Conservation (phyloP, 2,888 invertebrate genomes). For the Oscheius sp. region DNA sequence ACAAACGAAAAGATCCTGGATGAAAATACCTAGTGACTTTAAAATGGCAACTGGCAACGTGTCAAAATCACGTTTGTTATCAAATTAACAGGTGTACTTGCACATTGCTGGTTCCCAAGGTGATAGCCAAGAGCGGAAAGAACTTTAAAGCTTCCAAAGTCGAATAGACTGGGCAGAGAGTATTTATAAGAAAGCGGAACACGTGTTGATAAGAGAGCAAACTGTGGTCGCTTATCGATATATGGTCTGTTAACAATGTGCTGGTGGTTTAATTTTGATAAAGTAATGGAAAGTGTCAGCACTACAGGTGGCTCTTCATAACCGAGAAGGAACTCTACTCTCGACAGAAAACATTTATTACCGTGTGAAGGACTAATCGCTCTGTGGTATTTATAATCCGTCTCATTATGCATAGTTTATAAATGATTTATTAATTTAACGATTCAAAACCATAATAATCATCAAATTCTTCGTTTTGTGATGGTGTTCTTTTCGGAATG, state of each 20-base stretch:
- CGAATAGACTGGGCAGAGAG: neutral
- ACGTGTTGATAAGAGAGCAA: slow-evolving; percentile 29
- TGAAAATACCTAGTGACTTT: neutral
- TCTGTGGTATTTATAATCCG: no score
- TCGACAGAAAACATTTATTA: no score
- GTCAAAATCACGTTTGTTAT: slow-evolving; percentile 14
- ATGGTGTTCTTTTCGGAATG: no score
- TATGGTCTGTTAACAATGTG: neutral
- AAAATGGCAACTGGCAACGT: neutral
- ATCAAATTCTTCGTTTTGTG: no score
- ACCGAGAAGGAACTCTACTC: no score
- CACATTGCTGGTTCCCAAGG: neutral
- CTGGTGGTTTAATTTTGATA: neutral
- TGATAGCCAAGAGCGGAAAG: neutral
- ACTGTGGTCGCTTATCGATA: slow-evolving; percentile 2
- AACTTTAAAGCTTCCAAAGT: neutral
- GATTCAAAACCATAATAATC: no score
- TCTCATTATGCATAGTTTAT: no score
- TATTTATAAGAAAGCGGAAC: slow-evolving; percentile 5
- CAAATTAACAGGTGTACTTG: neutral
- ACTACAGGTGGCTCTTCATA: no score
- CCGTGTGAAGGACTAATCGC: no score
- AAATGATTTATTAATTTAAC: no score
- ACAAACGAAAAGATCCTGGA: neutral
- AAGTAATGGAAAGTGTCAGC: no score